Evolutionary conservation across 2,888 invertebrate genomes (phyloP).

Genomic region (Drosophila affinis): DNA sequence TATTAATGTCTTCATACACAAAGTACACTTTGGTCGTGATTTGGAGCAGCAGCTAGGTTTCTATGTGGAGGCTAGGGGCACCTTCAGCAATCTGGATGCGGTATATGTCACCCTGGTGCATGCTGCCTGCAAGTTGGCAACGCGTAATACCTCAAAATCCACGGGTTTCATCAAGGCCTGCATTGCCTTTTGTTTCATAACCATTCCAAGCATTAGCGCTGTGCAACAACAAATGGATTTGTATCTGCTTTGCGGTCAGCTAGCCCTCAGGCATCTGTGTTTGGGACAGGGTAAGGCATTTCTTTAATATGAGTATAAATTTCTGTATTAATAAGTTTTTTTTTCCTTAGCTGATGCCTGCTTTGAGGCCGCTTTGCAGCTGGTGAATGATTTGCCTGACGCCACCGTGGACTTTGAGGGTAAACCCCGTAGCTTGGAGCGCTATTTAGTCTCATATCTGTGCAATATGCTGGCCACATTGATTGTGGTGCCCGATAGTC

Average conservation of each 20-base stretch:
- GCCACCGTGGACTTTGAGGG: constrained; percentile 89
- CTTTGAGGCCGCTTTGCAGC: constrained; percentile 93
- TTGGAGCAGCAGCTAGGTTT: constrained; percentile 96
- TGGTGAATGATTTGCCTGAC: constrained; percentile 91
- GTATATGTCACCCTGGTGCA: constrained; percentile 94
- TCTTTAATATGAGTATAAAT: accelerated
- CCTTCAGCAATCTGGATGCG: constrained; percentile 95
- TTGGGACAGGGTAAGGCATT: constrained; percentile 91
- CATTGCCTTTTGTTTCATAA: constrained; percentile 97
- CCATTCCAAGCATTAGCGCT: constrained; percentile 96
- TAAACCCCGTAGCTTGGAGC: constrained; percentile 89
- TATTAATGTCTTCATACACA: constrained; percentile 91
- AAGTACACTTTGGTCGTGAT: constrained; percentile 92
- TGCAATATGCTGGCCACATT: constrained; percentile 92
- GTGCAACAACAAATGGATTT: constrained; percentile 91
- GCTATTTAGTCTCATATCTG: constrained; percentile 88
- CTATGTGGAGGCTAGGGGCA: constrained; percentile 95
- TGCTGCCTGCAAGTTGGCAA: constrained; percentile 92
- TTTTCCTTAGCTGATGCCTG: constrained; percentile 93
- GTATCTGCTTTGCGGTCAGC: constrained; percentile 94
- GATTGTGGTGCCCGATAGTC: constrained; percentile 94
- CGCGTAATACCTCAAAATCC: constrained; percentile 89
- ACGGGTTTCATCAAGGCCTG: constrained; percentile 96
- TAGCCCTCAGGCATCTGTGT: constrained; percentile 94
- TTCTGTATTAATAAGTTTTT: not conserved